Percentiles rank a stretch among this genome's conserved stretches.
Conservation (phyloP, 1,140 invertebrate genomes). For the Drosophila miranda region DNA sequence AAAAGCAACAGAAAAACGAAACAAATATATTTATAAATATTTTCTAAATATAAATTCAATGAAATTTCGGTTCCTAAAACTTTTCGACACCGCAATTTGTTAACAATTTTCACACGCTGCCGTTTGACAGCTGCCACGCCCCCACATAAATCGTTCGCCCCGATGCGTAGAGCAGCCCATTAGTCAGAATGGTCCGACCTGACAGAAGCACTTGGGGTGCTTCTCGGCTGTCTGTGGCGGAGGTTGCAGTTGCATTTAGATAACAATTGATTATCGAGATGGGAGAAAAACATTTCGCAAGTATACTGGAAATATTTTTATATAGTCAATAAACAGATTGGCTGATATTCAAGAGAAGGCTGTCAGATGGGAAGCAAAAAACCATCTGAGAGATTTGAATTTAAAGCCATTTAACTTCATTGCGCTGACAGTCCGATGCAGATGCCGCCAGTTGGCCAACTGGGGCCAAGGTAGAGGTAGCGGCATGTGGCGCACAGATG, state of each 20-base stretch:
- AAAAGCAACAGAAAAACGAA: neutral
- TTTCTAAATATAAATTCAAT: conserved; percentile 63
- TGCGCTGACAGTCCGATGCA: conserved; percentile 54
- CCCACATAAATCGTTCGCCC: conserved; percentile 59
- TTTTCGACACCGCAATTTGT: conserved; percentile 77
- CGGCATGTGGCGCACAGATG: conserved; percentile 67
- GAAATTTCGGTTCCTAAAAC: conserved; percentile 57
- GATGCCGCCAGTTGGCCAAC: conserved; percentile 7
- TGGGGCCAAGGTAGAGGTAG: conserved; percentile 57
- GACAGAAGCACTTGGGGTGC: conserved; percentile 54
- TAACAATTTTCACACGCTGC: conserved; percentile 76
- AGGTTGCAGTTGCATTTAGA: conserved; percentile 44
- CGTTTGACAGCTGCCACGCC: conserved; percentile 62
- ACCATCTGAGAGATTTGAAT: conserved; percentile 13
- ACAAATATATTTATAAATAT: conserved; percentile 54
- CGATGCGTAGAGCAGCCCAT: conserved; percentile 51
- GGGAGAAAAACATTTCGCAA: conserved; percentile 29
- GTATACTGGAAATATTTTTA: conserved; percentile 8
- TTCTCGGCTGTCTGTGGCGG: conserved; percentile 15
- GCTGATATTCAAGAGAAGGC: conserved; percentile 1
- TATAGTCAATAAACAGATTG: conserved; percentile 30
- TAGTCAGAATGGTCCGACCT: conserved; percentile 55
- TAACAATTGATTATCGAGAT: conserved; percentile 14
- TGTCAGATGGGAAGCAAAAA: neutral
- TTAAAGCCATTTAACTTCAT: conserved; percentile 40